These are phyloP conservation scores for Lepidochrysops patricia DNA, from an alignment of 2,888 invertebrate genomes.

Conservation along the genomic window DNA sequence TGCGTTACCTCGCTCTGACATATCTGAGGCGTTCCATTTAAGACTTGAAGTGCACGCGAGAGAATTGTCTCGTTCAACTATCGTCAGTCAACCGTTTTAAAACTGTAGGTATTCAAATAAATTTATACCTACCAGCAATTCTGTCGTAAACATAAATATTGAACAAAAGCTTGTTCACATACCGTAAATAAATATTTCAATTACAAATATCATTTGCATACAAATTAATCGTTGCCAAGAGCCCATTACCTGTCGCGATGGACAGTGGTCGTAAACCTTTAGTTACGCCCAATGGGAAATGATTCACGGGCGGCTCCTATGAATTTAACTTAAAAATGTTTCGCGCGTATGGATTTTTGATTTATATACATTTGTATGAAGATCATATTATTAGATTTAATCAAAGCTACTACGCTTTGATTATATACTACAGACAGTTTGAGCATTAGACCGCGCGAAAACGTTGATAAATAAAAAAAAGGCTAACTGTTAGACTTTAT, in stretches of 20 bases:
- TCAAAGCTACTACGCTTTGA: no score
- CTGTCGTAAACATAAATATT: not conserved
- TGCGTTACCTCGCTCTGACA: no score
- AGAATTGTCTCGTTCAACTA: no score
- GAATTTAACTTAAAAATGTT: constrained; percentile 45
- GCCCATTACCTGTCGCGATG: constrained; percentile 3
- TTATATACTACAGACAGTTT: no score
- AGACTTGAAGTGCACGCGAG: no score
- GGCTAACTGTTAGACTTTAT: no score
- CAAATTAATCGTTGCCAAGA: constrained; percentile 13
- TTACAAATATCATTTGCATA: constrained; percentile 6
- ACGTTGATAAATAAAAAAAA: no score
- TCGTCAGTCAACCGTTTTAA: no score
- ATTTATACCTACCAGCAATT: not conserved
- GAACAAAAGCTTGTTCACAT: not conserved
- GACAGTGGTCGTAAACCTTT: constrained; percentile 30
- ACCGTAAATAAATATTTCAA: constrained; percentile 8
- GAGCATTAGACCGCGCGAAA: no score
- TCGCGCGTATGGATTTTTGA: constrained; percentile 25
- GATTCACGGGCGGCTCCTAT: constrained; percentile 44
- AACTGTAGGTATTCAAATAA: no score
- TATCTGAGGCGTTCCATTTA: no score
- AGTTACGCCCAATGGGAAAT: constrained; percentile 35
- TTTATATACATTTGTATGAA: not conserved
- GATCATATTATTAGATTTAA: no score